These are phyloP conservation scores for Rissa tridactyla DNA, from an alignment of 2,113 vertebrate genomes.

Conservation along the genomic window DNA sequence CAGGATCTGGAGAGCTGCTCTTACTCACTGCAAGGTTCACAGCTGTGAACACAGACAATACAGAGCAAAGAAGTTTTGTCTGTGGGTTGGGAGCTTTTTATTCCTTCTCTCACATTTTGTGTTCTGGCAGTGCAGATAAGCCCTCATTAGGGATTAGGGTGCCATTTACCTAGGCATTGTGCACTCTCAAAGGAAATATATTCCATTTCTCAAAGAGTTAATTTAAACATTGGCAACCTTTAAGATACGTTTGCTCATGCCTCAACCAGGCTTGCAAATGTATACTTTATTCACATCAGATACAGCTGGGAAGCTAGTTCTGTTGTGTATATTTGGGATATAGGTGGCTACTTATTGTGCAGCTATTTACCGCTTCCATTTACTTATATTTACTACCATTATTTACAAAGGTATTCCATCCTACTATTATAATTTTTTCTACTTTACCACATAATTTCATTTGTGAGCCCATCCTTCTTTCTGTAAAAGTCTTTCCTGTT, in stretches of 20 bases:
- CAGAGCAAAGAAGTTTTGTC: slow-evolving; percentile 12
- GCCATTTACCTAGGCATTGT: slow-evolving; percentile 38
- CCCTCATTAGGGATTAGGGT: slow-evolving; percentile 28
- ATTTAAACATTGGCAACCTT: slow-evolving; percentile 52
- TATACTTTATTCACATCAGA: slow-evolving; percentile 7
- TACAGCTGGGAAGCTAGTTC: not conserved
- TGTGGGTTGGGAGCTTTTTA: not conserved
- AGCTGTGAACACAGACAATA: slow-evolving; percentile 34
- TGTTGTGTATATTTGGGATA: not conserved
- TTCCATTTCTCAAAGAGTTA: slow-evolving; percentile 50
- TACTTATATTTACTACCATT: not conserved
- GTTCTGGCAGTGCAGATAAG: slow-evolving; percentile 26
- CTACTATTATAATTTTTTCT: not conserved
- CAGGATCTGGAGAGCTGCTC: not conserved
- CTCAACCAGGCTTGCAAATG: slow-evolving; percentile 3
- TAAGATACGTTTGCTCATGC: slow-evolving; percentile 3
- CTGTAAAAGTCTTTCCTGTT: not conserved
- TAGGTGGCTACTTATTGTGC: not conserved
- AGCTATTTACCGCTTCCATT: not conserved
- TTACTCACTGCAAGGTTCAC: not conserved
- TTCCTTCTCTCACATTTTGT: not conserved
- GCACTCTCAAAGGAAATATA: not conserved
- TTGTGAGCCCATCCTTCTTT: not conserved
- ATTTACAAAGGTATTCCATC: not conserved
- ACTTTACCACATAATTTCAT: not conserved